phyloP scores from a whole-genome alignment of 2,797 vertebrate genomes.

The Octomys mimax region DNA sequence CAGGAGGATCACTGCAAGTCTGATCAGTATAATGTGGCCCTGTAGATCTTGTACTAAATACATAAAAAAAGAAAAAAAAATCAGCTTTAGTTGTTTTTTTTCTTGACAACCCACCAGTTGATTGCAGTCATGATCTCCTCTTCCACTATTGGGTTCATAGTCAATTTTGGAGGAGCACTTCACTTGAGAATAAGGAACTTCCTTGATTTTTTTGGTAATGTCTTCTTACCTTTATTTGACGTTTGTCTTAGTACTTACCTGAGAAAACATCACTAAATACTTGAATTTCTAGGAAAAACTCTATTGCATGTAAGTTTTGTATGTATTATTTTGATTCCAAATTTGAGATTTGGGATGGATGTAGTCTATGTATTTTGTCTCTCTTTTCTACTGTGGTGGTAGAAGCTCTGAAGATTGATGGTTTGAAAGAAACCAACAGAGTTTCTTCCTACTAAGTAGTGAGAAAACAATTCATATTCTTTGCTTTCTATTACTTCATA shows the following conservation, averaged over 20 bases:
- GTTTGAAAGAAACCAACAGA: slow-evolving; percentile 17
- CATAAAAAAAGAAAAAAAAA: too few species aligned
- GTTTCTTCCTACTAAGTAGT: slow-evolving; percentile 20
- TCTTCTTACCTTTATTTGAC: neutral
- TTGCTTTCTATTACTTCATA: slow-evolving; percentile 8
- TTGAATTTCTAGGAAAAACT: slow-evolving; percentile 2
- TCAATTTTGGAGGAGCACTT: neutral
- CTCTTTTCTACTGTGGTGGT: neutral
- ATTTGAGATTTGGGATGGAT: slow-evolving; percentile 25
- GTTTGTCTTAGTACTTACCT: slow-evolving; percentile 1
- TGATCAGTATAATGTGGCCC: too few species aligned
- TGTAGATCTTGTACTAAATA: too few species aligned
- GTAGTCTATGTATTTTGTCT: neutral
- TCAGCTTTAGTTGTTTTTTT: too few species aligned
- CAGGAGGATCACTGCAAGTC: too few species aligned
- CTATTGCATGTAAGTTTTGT: neutral
- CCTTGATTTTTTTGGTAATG: neutral
- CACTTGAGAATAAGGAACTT: neutral
- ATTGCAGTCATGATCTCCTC: neutral
- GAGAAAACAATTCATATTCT: slow-evolving; percentile 55
- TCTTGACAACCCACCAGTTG: neutral
- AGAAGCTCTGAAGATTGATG: neutral
- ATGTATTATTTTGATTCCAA: neutral
- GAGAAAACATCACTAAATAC: neutral
- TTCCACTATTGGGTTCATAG: neutral